Conservation (phyloP, 2,113 vertebrate genomes). For the Dendrocopos noguchii region DNA sequence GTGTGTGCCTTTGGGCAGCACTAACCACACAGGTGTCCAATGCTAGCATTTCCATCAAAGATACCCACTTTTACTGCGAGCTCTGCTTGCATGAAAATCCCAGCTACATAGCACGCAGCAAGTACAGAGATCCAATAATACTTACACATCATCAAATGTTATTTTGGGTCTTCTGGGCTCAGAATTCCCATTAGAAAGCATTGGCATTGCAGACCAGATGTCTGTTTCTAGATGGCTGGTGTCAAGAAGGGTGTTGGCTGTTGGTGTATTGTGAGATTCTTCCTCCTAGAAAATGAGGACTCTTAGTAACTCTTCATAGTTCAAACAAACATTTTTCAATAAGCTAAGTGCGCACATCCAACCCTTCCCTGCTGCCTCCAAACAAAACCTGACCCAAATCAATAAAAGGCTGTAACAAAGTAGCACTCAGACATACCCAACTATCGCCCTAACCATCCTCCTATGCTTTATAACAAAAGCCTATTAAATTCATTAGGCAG, state of each 20-base stretch:
- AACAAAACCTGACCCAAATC: not conserved
- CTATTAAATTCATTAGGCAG: not conserved
- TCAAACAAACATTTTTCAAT: not conserved
- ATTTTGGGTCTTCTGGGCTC: slow-evolving; percentile 89
- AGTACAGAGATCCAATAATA: slow-evolving; percentile 29
- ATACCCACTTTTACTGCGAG: not conserved
- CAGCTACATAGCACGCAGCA: not conserved
- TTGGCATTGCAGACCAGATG: slow-evolving; percentile 83
- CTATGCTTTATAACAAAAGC: not conserved
- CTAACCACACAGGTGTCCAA: not conserved
- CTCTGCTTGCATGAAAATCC: not conserved
- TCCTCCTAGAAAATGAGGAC: slow-evolving; percentile 77
- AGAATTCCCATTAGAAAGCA: slow-evolving; percentile 79
- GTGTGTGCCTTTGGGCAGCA: slow-evolving; percentile 17
- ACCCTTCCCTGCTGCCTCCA: too few relatives aligned
- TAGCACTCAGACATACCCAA: not conserved
- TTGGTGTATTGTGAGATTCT: slow-evolving; percentile 78
- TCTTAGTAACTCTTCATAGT: not conserved
- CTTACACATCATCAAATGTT: slow-evolving; percentile 92
- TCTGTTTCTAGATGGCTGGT: slow-evolving; percentile 87
- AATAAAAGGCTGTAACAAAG: not conserved
- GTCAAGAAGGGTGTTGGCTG: slow-evolving; percentile 80
- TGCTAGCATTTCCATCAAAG: not conserved
- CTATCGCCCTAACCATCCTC: not conserved
- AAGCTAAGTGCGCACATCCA: not conserved